Conservation (phyloP, 1,140 invertebrate species). For the silkworm (Bombyx mori) region ASM3026992v2 NC_085121.1:15881501-15882000, state of each 20-base stretch:
- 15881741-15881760: too few relatives aligned
- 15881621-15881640: slow-evolving; percentile 76
- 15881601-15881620: slow-evolving; percentile 80
- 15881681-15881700: slow-evolving; percentile 23
- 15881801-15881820: too few relatives aligned
- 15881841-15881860: too few relatives aligned
- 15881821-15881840: too few relatives aligned
- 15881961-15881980: slow-evolving; percentile 86
- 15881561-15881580: slow-evolving; percentile 85
- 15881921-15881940: too few relatives aligned
- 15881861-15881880: too few relatives aligned
- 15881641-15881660: slow-evolving; percentile 32
- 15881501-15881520: too few relatives aligned
- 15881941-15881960: slow-evolving; percentile 13
- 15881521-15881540: slow-evolving; percentile 73
- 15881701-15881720: neutral
- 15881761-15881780: too few relatives aligned
- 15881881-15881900: too few relatives aligned
- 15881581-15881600: slow-evolving; percentile 82
- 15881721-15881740: too few relatives aligned
- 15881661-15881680: slow-evolving; percentile 63
- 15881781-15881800: too few relatives aligned
- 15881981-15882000: slow-evolving; percentile 86
- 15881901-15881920: too few relatives aligned
- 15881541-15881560: slow-evolving; percentile 76